These are phyloP conservation scores for Phocoena phocoena DNA, from an alignment of 2,113 vertebrate genomes.

Conservation along the genomic window DNA sequence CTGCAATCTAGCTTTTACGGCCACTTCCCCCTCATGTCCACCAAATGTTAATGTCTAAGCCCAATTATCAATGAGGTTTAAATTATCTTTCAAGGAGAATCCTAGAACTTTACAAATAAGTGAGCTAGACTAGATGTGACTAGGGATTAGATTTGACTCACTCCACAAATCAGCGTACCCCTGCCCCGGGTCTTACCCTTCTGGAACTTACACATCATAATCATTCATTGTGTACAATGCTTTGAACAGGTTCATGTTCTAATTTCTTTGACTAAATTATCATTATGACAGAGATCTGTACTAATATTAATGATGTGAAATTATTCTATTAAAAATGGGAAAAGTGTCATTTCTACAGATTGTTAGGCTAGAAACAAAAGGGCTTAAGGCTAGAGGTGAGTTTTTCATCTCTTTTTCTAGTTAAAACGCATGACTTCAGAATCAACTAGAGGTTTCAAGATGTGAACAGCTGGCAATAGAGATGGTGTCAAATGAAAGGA, in stretches of 20 bases:
- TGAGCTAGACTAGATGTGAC: not conserved
- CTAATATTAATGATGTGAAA: not conserved
- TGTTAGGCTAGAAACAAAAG: not conserved
- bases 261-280: not conserved
- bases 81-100: not conserved
- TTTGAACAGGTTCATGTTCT: not conserved
- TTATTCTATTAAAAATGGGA: not conserved
- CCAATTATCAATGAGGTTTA: not conserved
- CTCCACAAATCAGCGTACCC: not conserved
- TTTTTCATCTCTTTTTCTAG: slow-evolving; percentile 42
- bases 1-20: not conserved
- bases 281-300: not conserved
- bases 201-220: not conserved
- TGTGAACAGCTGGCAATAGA: not conserved
- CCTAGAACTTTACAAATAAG: not conserved
- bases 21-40: not conserved
- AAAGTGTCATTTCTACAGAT: not conserved
- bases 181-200: not conserved
- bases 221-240: not conserved
- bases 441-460: not conserved
- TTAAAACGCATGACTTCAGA: slow-evolving; percentile 48
- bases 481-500: slow-evolving; percentile 19
- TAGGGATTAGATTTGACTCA: not conserved
- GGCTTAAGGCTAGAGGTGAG: not conserved
- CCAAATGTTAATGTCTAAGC: not conserved